phyloP scores from a whole-genome alignment of 1,140 invertebrate species.

The Bradynema listronoti region DNA sequence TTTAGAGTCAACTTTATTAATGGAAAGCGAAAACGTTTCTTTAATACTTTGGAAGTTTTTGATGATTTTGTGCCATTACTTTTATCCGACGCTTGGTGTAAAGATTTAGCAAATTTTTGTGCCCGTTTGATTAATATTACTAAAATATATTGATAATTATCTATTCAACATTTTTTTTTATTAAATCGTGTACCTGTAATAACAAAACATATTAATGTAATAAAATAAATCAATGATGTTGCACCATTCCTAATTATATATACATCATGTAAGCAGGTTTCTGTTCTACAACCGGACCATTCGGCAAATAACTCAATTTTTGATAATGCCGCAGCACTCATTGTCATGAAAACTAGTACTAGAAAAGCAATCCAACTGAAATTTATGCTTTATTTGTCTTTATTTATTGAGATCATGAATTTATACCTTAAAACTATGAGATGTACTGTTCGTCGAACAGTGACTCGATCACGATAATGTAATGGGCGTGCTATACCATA shows the following conservation, averaged over 20 bases:
- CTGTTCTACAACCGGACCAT: conserved; percentile 3
- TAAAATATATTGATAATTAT: neutral
- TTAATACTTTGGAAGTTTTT: neutral
- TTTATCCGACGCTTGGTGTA: neutral
- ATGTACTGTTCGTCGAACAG: neutral
- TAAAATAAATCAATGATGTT: neutral
- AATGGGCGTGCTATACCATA: conserved; percentile 6
- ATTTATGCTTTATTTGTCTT: neutral
- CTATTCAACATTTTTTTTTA: conserved; percentile 5
- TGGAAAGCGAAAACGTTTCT: conserved; percentile 6
- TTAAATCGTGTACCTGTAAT: conserved; percentile 6
- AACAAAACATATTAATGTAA: conserved; percentile 5
- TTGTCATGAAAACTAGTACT: neutral
- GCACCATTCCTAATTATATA: neutral
- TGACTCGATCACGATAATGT: conserved; percentile 2
- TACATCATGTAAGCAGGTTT: neutral
- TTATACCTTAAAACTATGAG: conserved; percentile 8
- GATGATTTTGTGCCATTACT: too few species aligned
- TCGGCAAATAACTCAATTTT: conserved; percentile 1
- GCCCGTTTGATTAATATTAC: neutral
- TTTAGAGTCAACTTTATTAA: conserved; percentile 1
- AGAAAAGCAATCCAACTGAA: conserved; percentile 4
- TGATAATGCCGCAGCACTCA: neutral
- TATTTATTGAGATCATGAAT: neutral
- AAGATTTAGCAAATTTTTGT: neutral